Conservation (phyloP, 2,888 invertebrate species). For the Dicycla oo region DNA sequence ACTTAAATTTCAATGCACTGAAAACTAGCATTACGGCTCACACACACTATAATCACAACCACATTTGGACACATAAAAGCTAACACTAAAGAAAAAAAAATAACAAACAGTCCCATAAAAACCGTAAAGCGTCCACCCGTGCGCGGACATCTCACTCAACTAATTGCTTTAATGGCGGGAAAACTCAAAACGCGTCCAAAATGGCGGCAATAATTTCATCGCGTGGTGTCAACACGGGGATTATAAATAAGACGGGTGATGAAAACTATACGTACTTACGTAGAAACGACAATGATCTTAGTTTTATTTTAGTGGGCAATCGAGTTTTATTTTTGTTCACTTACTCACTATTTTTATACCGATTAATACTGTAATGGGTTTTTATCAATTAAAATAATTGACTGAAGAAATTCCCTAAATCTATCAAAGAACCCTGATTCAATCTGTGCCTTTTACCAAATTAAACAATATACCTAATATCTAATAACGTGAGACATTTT, state of each 20-base stretch:
- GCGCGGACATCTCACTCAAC: conserved; percentile 90
- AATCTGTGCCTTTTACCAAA: neutral
- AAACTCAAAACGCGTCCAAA: conserved; percentile 82
- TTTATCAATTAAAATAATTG: too few species aligned
- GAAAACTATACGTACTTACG: conserved; percentile 88
- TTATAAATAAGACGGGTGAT: conserved; percentile 88
- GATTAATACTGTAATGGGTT: conserved; percentile 4
- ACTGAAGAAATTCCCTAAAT: neutral
- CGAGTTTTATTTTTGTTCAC: conserved; percentile 63
- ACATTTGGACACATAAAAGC: conserved; percentile 61
- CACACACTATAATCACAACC: conserved; percentile 47
- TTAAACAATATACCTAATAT: too few species aligned
- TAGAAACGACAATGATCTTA: conserved; percentile 86
- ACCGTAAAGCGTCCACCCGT: conserved; percentile 81
- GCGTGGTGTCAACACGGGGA: conserved; percentile 80
- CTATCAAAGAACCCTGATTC: neutral
- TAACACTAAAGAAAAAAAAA: conserved; percentile 67
- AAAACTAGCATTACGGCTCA: conserved; percentile 14
- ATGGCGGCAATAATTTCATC: conserved; percentile 87
- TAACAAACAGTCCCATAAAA: conserved; percentile 82
- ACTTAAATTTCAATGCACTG: conserved; percentile 14
- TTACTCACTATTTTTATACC: conserved; percentile 44
- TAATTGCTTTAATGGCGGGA: conserved; percentile 89
- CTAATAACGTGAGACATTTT: conserved; percentile 30
- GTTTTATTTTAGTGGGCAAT: conserved; percentile 79